Evolutionary conservation across 2,113 vertebrate genomes (phyloP), one percentile per base, ranked within the genome.

Genomic region (Neodontobutis hainanensis): DNA sequence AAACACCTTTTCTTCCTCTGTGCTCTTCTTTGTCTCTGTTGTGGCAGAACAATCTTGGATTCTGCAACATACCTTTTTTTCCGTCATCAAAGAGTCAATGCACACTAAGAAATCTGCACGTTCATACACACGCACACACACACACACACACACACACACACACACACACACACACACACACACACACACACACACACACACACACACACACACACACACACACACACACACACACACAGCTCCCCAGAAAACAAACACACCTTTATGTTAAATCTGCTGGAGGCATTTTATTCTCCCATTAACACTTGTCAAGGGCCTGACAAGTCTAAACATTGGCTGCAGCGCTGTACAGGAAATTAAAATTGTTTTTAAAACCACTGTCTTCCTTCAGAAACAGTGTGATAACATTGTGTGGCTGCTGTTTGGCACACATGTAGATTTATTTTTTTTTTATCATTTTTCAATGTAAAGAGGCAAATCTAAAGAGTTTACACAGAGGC

Each of bases 341-440:
- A 69, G 14, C 73, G 67, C 42, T 59, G 51, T 53, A 68, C 73
- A 85, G 85, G 81, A 89, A 87, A 83, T 86, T 73, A 74, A 77
- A 81, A 85, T 65, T 63, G 38, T 55, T 61, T 58, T 45, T 65
- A 32, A 78, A 73, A 76, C 61, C 4, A 36, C 48, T 63, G 50
- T 77, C 62, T 80, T 77, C 68, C 55, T 76, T 69, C 63, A 40
- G 27, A 78, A 65, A 40, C 35, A 45, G 52, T 60, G 61, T 16
- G 11, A 36, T 27, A 16, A 40, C 56, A 38, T 61, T 55, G 14
- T n/a, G 10, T 16, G 40, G 61, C 61, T 61, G 60, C 16, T 51
- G 64, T 45, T 66, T 77, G 77, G 70, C 72, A 74, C 55, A 19
- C 42, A 46, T 0, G 14, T 35, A 34, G 0, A 11, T 9, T 53